phyloP scores from a whole-genome alignment of 2,797 vertebrate genomes.

The Falco rusticolus region DNA sequence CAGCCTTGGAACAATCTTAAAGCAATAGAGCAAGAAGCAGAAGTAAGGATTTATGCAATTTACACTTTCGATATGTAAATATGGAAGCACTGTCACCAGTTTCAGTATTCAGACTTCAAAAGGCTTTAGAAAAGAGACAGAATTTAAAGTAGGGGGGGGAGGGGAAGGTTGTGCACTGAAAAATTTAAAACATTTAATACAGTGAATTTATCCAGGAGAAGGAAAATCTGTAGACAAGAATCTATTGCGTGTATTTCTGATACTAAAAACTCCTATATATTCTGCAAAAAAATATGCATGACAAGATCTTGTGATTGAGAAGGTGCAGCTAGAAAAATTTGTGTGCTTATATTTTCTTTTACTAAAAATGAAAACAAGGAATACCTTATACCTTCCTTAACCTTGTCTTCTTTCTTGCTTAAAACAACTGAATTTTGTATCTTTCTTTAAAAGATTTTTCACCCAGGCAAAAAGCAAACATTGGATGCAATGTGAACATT shows the following conservation, averaged over 20 bases:
- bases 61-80: neutral
- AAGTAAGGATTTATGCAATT: neutral
- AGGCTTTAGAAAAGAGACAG: neutral
- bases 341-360: neutral
- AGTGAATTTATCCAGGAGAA: neutral
- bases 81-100: neutral
- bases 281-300: rapidly evolving
- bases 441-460: neutral
- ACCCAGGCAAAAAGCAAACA: neutral
- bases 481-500: neutral
- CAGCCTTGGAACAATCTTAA: neutral
- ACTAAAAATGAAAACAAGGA: neutral
- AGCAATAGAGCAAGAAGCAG: neutral
- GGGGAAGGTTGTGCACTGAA: neutral
- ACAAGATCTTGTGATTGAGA: neutral
- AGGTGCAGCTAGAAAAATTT: neutral
- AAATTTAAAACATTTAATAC: neutral
- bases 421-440: neutral
- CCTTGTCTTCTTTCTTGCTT: neutral
- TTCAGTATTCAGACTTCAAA: neutral
- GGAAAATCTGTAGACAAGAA: neutral
- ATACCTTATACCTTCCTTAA: neutral
- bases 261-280: neutral
- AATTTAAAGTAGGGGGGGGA: neutral
- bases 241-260: neutral